Percentiles rank a stretch among this genome's conserved stretches.
Conservation (phyloP, 2,888 invertebrate species). For the Protodeltote pygarga region DNA sequence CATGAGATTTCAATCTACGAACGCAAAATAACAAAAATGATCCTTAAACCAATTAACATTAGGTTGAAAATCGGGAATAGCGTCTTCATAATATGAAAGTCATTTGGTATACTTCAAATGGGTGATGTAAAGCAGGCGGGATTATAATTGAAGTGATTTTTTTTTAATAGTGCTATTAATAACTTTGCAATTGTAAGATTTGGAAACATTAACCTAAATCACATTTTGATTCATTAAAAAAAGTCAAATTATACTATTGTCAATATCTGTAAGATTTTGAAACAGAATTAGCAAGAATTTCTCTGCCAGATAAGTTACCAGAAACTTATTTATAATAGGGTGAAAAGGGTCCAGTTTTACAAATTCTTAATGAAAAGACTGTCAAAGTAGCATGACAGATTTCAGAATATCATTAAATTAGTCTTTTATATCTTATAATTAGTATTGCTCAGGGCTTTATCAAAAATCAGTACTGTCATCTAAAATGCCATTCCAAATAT, state of each 20-base stretch:
- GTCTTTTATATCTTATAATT: slow-evolving; percentile 29
- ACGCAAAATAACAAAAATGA: slow-evolving; percentile 14
- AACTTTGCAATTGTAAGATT: not conserved
- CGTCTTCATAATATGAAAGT: slow-evolving; percentile 12
- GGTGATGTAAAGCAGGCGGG: slow-evolving; percentile 15
- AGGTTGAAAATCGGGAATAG: slow-evolving; percentile 22
- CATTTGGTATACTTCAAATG: slow-evolving; percentile 27
- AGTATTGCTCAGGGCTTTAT: slow-evolving; percentile 14
- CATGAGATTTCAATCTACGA: slow-evolving; percentile 37
- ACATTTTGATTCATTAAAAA: slow-evolving; percentile 2
- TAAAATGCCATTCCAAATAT: not conserved
- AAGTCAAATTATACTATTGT: not conserved
- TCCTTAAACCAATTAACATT: slow-evolving; percentile 2
- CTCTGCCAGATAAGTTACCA: no score
- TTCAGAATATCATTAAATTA: slow-evolving; percentile 20
- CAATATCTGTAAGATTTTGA: no score
- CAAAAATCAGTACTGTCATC: slow-evolving; percentile 12
- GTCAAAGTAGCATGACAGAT: not conserved
- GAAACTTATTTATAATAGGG: no score
- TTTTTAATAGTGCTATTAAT: not conserved
- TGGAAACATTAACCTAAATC: slow-evolving; percentile 16
- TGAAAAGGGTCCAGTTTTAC: no score
- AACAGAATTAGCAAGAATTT: no score
- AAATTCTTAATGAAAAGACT: no score
- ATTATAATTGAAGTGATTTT: not conserved